A percentile compares a stretch with the other conserved stretches of the same genome.
These are phyloP conservation scores for Lampropteryx suffumata DNA, from an alignment of 2,888 invertebrate species.

Conservation along the genomic window DNA sequence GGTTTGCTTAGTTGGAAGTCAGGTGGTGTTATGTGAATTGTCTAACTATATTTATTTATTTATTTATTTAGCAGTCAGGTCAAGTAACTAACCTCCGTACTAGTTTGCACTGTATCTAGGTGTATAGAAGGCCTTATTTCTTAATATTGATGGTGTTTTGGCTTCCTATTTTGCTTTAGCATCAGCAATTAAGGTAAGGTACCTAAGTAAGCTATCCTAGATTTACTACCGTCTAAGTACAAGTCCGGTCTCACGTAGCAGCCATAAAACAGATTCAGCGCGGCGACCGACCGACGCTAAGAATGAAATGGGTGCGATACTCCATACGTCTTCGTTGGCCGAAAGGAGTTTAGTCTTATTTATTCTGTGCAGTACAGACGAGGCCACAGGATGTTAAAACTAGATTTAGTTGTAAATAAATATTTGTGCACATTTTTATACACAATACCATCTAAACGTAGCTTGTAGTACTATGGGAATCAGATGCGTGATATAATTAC, in stretches of 20 bases:
- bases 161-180: constrained; percentile 29
- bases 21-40: too few relatives aligned
- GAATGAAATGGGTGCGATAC: constrained; percentile 44
- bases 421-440: too few relatives aligned
- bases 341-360: constrained; percentile 23
- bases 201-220: constrained; percentile 32
- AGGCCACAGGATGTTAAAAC: constrained; percentile 2
- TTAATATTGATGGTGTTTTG: too few relatives aligned
- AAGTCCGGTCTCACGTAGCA: constrained; percentile 60
- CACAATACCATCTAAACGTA: too few relatives aligned
- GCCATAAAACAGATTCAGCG: constrained; percentile 70
- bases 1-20: too few relatives aligned
- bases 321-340: constrained; percentile 38
- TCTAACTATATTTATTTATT: too few relatives aligned
- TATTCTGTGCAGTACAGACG: constrained; percentile 18
- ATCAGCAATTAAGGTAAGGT: constrained; percentile 20
- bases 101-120: too few relatives aligned
- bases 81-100: too few relatives aligned
- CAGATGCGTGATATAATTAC: too few relatives aligned
- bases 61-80: too few relatives aligned
- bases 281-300: constrained; percentile 29
- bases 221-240: constrained; percentile 58
- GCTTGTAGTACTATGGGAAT: too few relatives aligned
- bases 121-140: too few relatives aligned
- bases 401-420: constrained; percentile 1